Base-by-base conservation (phyloP, 2,888 invertebrate species). In the Drosophila pseudotakahashii region DNA sequence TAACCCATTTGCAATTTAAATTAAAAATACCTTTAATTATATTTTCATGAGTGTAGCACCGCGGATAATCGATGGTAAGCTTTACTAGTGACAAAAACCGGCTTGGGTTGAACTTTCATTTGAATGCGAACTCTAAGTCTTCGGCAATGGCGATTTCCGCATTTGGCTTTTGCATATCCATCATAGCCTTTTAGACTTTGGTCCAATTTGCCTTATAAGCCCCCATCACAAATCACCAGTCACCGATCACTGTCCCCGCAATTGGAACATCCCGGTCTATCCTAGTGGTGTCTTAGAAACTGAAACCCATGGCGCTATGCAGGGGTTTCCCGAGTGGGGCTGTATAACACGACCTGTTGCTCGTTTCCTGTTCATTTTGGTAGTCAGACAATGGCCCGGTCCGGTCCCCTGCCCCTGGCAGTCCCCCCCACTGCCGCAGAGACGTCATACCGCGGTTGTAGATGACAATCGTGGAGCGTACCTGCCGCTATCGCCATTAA, bases 291-390 rank as follows among this genome's bases (percentile, higher is more conserved):
- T 44, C 55, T 34, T 23, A 32, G 37, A 23, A 16, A 2, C 3
- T 16, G 37, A 23, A 16, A 2, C 3, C 26, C 13, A 10, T 47
- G 47, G 47, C 30, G 47, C 30, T 47, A 32, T 5, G 30, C 16
- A 9, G 47, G 37, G 45, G 10, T 32, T 23, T 51, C 10, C 11
- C 26, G 11, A 42, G 19, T 34, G 30, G 42, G 14, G 39, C 34
- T 26, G 37, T 16, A 16, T 14, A 37, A 37, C 50, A 36, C 44
- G 58, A 70, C 51, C 57, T 45, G 48, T 14, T 45, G 47, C 69
- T 50, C 39, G 73, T 42, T 72, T 61, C 63, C 63, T 69, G 69
- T 53, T 72, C 32, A 16, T 48, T 69, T 72, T 69, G 69, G 69
- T 52, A 30, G 67, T 4, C 68, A 64, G 55, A 54, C 69, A 64